Conservation (phyloP, 2,888 invertebrate species). For the Alentia gelatinosa region DNA sequence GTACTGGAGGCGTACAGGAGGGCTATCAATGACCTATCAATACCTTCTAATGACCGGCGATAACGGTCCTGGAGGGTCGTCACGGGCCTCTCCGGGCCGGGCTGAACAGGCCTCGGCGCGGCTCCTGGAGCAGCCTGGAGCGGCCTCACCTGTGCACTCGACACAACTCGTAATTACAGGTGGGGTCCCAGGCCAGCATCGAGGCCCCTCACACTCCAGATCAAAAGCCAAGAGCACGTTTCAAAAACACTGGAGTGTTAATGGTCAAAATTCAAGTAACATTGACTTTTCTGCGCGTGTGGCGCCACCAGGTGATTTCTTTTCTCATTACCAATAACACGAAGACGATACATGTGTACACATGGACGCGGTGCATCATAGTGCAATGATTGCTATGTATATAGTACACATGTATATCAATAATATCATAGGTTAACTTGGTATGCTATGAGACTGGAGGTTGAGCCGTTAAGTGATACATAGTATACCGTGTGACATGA, state of each 20-base stretch:
- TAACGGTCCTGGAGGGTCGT: constrained; percentile 36
- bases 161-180: background rate
- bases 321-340: too few species aligned
- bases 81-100: background rate
- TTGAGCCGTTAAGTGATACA: background rate
- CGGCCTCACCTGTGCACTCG: background rate
- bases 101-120: constrained; percentile 2
- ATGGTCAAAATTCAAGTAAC: background rate
- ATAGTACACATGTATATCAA: too few species aligned
- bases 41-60: background rate
- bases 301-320: too few species aligned
- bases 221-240: too few species aligned
- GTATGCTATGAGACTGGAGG: background rate
- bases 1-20: constrained; percentile 1
- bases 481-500: background rate
- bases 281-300: background rate
- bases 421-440: too few species aligned
- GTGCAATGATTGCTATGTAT: too few species aligned
- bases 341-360: too few species aligned
- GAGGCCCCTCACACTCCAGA: too few species aligned
- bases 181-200: too few species aligned
- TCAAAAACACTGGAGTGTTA: too few species aligned
- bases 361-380: too few species aligned
- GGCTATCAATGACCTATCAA: constrained; percentile 26
- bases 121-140: background rate